Base-by-base conservation (phyloP, 2,888 invertebrate species). In the Pyrrhia umbra region DNA sequence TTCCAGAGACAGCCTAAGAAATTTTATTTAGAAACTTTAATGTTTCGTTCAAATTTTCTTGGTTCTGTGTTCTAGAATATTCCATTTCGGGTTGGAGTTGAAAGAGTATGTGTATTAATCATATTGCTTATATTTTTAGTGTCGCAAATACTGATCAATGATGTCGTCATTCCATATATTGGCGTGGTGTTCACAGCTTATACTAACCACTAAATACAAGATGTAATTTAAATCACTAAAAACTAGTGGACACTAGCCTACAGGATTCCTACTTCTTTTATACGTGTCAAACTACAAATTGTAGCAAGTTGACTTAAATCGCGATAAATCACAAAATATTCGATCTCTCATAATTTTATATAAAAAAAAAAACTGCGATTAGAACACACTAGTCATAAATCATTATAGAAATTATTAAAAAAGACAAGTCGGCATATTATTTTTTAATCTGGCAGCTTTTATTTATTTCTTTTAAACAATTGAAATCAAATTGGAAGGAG, bases 301-400 rank as follows among this genome's bases (percentile, higher is more conserved):
- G 55, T 52, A 61, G 55, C 42, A 39, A 6, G 25, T 59, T 49
- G 47, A 60, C 45, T 57, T 40, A 18, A 45, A 72, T 69, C 43
- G 51, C 49, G 42, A 30, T 37, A 42, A 37, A 60, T 66, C 43
- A 78, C 71, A 78, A 47, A 30, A 57, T 25, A 30, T 64, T 59
- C 52, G 77, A 77, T 75, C 72, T 77, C 76, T 58, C n/a, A 37
- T 57, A 23, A 60, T 50, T 47, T 20, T 43, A 47, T 60, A 50
- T 50, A n/a, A 23, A 39, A 60, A 60, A 59, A 66, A 59, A 39
- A 55, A 37, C 54, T 69, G 66, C 79, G 65, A 72, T 78, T 76
- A 47, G 49, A 64, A 59, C 62, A 43, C 68, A 55, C 78, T 78
- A 78, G 78, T 79, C 78, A 77, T 68, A 66, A 34, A 58, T 59